Conservation (phyloP, 2,113 vertebrate species). For the Chiloscyllium plagiosum region DNA sequence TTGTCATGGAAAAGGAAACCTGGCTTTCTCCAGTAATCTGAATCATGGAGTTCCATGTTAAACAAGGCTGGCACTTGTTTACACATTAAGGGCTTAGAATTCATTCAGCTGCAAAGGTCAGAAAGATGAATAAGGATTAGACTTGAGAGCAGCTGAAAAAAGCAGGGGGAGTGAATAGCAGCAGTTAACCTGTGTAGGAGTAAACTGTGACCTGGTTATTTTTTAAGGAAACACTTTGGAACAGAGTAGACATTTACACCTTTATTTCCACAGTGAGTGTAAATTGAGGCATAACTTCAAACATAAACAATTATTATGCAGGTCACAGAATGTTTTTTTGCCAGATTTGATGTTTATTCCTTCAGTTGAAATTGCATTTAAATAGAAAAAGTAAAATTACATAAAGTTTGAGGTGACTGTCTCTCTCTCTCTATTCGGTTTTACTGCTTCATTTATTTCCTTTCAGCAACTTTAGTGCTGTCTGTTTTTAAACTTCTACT, state of each 20-base stretch:
- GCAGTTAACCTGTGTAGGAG: too few relatives aligned
- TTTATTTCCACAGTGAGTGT: not conserved
- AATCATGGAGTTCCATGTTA: not conserved
- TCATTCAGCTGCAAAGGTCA: conserved; percentile 14
- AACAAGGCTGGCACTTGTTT: not conserved
- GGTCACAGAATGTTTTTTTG: not conserved
- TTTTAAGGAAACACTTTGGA: not conserved
- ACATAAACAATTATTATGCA: not conserved
- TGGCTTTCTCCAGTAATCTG: not conserved
- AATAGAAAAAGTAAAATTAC: not conserved
- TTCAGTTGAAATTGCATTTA: not conserved
- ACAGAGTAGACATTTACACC: not conserved
- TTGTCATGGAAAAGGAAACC: not conserved
- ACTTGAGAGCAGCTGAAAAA: not conserved
- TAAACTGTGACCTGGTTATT: not conserved
- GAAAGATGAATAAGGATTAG: not conserved
- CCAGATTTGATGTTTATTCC: not conserved
- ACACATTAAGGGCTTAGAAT: not conserved
- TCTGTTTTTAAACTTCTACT: not conserved
- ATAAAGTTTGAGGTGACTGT: not conserved
- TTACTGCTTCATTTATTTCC: not conserved
- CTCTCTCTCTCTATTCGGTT: too few relatives aligned
- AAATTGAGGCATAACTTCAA: not conserved
- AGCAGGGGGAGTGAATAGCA: not conserved
- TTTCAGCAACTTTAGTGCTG: not conserved